Conservation (phyloP, 2,113 vertebrate species). For the Phylloscopus whistleri region DNA sequence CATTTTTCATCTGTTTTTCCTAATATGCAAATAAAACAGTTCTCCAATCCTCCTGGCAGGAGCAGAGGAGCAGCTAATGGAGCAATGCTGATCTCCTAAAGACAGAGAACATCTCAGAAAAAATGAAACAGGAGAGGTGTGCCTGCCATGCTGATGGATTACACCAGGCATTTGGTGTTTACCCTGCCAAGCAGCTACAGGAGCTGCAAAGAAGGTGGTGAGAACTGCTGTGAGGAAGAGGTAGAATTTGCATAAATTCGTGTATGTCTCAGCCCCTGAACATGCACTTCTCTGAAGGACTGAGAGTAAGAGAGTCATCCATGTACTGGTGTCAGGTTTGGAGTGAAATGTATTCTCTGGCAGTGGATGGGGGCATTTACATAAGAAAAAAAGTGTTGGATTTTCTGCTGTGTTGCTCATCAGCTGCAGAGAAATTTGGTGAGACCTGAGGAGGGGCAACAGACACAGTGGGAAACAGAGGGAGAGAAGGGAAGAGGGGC, state of each 20-base stretch:
- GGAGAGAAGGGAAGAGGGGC: background rate
- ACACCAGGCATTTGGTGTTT: background rate
- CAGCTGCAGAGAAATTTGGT: background rate
- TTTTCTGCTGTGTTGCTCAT: background rate
- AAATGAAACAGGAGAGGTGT: background rate
- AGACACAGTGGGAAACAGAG: background rate
- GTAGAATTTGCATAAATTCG: background rate
- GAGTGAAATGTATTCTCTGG: background rate
- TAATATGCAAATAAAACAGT: background rate
- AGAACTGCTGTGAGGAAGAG: background rate
- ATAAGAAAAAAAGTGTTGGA: background rate
- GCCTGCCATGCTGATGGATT: background rate
- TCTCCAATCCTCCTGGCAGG: background rate
- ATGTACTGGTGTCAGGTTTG: background rate
- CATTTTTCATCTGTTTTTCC: background rate
- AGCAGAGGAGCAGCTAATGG: background rate
- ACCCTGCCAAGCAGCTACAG: background rate
- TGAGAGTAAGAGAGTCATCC: background rate
- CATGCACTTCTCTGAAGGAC: fast-evolving
- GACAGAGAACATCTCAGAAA: background rate
- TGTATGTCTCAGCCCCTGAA: background rate
- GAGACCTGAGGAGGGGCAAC: background rate
- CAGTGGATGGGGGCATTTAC: background rate
- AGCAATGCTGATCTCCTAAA: background rate
- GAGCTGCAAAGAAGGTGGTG: background rate